These are phyloP conservation scores for Lycocerus yunnanus DNA, from an alignment of 2,888 invertebrate species.

Conservation along the genomic window DNA sequence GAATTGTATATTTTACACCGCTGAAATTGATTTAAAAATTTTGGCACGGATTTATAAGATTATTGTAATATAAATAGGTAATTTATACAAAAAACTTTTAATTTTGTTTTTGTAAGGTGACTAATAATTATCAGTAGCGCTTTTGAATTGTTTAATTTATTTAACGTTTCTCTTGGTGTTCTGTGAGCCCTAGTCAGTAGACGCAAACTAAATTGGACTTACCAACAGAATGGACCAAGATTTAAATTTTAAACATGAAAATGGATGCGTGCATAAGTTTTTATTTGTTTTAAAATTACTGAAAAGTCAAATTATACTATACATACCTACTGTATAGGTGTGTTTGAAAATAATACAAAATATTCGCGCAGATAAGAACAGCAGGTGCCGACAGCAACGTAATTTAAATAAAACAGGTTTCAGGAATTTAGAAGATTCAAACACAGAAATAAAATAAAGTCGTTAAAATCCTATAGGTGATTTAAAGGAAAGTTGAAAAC, in stretches of 20 bases:
- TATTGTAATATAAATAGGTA: too few relatives aligned
- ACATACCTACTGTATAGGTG: background rate
- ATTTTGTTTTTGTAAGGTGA: too few relatives aligned
- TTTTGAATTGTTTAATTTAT: too few relatives aligned
- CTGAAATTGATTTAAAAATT: too few relatives aligned
- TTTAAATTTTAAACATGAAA: background rate
- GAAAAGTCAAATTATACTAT: background rate
- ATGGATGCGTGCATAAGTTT: background rate
- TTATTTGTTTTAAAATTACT: background rate
- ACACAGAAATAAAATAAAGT: background rate
- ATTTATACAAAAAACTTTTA: too few relatives aligned
- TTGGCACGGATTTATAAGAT: too few relatives aligned
- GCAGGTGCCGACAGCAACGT: background rate
- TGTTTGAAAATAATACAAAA: background rate
- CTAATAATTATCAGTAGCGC: too few relatives aligned
- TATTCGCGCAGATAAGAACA: background rate
- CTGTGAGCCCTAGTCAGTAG: too few relatives aligned
- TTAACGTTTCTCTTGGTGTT: too few relatives aligned
- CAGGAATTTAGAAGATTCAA: background rate
- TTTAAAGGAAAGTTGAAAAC: background rate
- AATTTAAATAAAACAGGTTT: background rate
- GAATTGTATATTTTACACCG: too few relatives aligned
- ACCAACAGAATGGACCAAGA: too few relatives aligned
- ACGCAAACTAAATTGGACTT: too few relatives aligned
- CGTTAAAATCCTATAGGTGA: background rate